These are phyloP conservation scores for Reinhardtius hippoglossoides DNA, from an alignment of 2,113 vertebrate species.

Conservation along the genomic window DNA sequence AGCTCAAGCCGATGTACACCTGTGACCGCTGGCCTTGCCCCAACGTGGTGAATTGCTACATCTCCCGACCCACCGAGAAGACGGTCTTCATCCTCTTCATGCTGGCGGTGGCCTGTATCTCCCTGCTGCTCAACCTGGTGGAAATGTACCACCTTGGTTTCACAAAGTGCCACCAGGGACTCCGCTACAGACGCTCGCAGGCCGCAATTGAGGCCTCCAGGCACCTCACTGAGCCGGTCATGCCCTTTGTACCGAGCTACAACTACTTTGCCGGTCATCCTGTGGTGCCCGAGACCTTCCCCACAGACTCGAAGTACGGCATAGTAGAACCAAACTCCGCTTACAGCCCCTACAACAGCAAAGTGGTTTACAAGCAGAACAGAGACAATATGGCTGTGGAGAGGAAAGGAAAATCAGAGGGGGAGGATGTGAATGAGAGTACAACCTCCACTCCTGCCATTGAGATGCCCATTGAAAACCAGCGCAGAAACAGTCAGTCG, in stretches of 20 bases:
- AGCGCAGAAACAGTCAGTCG: constrained; percentile 78
- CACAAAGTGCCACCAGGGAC: constrained; percentile 83
- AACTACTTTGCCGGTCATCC: constrained; percentile 75
- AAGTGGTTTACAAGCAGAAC: constrained; percentile 85
- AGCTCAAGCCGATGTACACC: constrained; percentile 89
- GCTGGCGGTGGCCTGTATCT: constrained; percentile 87
- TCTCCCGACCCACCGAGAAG: constrained; percentile 90
- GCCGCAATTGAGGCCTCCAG: constrained; percentile 43
- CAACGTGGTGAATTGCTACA: constrained; percentile 90
- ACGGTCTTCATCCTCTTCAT: constrained; percentile 92
- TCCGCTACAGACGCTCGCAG: constrained; percentile 66
- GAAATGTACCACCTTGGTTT: constrained; percentile 90
- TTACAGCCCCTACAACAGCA: constrained; percentile 79
- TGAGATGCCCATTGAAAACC: constrained; percentile 64
- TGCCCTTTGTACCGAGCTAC: constrained; percentile 80
- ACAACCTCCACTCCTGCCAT: constrained; percentile 63
- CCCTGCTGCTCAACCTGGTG: constrained; percentile 88
- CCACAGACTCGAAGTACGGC: constrained; percentile 75
- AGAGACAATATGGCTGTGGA: constrained; percentile 84
- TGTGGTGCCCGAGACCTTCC: constrained; percentile 64
- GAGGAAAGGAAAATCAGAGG: constrained; percentile 74
- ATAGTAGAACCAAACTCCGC: constrained; percentile 71
- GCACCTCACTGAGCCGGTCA: constrained; percentile 56
- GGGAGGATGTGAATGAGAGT: constrained; percentile 57
- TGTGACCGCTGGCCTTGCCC: constrained; percentile 89